These are phyloP conservation scores for Falco cherrug DNA, from an alignment of 2,797 vertebrate species.

Conservation along the genomic window DNA sequence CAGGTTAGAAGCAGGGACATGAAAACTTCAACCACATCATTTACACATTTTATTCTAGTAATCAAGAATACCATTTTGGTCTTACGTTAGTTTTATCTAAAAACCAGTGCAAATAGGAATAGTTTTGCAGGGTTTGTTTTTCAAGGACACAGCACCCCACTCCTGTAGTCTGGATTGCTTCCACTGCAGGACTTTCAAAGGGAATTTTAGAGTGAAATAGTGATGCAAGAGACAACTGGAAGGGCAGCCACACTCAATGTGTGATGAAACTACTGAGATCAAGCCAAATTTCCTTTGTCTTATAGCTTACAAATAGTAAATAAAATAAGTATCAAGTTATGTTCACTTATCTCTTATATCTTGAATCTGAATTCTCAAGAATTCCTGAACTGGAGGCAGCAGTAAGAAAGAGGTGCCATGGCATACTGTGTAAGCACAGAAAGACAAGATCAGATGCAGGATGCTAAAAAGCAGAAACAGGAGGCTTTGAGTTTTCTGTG, in stretches of 20 bases:
- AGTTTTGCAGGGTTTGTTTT: background rate
- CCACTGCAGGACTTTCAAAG: background rate
- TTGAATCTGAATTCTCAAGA: slow-evolving; percentile 1
- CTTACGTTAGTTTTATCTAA: background rate
- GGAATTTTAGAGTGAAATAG: background rate
- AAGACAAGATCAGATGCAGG: background rate
- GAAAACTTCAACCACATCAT: background rate
- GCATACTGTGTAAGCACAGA: background rate
- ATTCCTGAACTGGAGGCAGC: background rate
- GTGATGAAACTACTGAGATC: background rate
- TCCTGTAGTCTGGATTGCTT: background rate
- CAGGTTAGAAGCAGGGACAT: background rate
- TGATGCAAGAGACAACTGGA: background rate
- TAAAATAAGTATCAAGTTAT: background rate
- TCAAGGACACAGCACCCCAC: background rate
- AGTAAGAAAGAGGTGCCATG: background rate
- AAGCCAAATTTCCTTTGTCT: background rate
- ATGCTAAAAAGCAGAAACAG: background rate
- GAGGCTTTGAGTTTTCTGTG: background rate
- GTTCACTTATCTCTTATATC: background rate
- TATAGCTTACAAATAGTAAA: background rate
- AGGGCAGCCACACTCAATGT: background rate
- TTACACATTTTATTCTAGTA: background rate
- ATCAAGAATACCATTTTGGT: background rate
- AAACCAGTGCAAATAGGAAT: background rate